Conservation (phyloP, 2,888 invertebrate species). For the Drosophila dives region DNA sequence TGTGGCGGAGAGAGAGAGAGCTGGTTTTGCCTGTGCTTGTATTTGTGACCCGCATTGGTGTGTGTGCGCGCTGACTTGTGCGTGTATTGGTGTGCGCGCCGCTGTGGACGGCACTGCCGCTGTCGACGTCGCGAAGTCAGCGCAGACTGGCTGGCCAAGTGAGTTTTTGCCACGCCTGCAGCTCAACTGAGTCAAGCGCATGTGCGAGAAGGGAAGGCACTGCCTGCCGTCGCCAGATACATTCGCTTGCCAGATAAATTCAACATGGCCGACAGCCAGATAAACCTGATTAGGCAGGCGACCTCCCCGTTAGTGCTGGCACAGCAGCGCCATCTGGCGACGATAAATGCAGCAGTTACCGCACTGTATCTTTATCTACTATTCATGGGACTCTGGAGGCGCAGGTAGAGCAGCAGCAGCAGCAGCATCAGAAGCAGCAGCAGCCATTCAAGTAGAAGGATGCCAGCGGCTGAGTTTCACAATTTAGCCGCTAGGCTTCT, state of each 20-base stretch:
- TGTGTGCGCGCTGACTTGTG: constrained; percentile 45
- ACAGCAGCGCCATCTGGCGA: constrained; percentile 73
- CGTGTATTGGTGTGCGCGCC: constrained; percentile 23
- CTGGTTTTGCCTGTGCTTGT: constrained; percentile 46
- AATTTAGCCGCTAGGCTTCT: constrained; percentile 64
- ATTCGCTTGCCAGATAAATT: constrained; percentile 73
- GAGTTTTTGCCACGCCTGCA: constrained; percentile 70
- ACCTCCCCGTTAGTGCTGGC: constrained; percentile 16
- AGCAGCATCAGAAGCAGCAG: constrained; percentile 23
- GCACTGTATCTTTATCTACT: constrained; percentile 53
- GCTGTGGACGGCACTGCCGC: constrained; percentile 38
- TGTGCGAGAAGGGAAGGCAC: constrained; percentile 72
- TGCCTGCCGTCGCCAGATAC: constrained; percentile 38
- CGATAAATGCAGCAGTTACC: constrained; percentile 21
- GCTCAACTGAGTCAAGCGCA: constrained; percentile 52
- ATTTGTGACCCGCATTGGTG: constrained; percentile 57
- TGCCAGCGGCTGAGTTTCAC: constrained; percentile 40
- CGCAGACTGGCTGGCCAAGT: constrained; percentile 50
- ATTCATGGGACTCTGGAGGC: constrained; percentile 37
- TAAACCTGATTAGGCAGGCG: constrained; percentile 42
- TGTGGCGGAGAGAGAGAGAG: constrained; percentile 9
- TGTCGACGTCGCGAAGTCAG: constrained; percentile 37
- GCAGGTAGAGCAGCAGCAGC: constrained; percentile 18
- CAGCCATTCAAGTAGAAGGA: constrained; percentile 44
- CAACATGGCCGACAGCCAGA: constrained; percentile 80